Evolutionary conservation across 2,113 vertebrate species (phyloP).

Genomic region (Pycnonotus jocosus): DNA sequence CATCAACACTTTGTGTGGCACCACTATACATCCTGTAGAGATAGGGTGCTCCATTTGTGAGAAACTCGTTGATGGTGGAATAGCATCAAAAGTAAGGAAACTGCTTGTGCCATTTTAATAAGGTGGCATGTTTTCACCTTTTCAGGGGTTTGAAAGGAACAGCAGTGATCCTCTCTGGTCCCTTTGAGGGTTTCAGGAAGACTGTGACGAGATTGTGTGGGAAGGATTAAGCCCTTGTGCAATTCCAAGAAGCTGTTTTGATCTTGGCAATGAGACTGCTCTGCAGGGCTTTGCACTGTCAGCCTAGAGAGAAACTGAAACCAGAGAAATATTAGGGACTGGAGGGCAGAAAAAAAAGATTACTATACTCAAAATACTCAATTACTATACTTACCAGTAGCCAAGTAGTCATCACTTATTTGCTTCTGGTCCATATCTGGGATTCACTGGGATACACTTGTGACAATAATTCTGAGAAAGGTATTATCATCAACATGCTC

Average conservation of each 20-base stretch:
- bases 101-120: background rate
- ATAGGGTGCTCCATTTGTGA: background rate
- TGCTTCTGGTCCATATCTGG: background rate
- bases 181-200: background rate
- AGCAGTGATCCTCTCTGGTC: background rate
- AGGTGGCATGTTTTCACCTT: background rate
- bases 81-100: background rate
- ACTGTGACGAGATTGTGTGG: background rate
- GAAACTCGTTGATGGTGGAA: background rate
- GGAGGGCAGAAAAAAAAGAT: background rate
- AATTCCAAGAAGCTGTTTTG: background rate
- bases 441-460: background rate
- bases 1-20: background rate
- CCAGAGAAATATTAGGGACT: background rate
- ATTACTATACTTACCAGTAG: no score
- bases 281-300: background rate
- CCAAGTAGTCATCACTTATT: background rate
- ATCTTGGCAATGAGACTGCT: background rate
- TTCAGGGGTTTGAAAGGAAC: background rate
- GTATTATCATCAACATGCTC: background rate
- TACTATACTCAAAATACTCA: background rate
- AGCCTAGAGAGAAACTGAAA: background rate
- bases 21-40: background rate
- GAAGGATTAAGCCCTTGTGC: background rate
- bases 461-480: background rate